Base-by-base conservation (phyloP, 2,888 invertebrate genomes). In the Octodonta nipae region DNA sequence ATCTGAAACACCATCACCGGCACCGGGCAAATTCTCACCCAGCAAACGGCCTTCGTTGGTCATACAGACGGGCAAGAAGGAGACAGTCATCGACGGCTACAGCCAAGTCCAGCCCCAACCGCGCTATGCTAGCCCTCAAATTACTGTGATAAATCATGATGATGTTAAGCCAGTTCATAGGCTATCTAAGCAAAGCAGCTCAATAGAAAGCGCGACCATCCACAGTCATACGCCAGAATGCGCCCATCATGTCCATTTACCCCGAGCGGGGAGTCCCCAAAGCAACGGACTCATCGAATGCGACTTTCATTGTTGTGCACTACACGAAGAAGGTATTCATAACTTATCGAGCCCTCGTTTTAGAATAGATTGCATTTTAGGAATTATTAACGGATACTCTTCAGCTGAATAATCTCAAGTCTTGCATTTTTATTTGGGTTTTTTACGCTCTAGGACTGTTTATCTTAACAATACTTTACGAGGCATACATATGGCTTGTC, bases 261-360 rank as follows among this genome's bases (percentile, higher is more conserved):
- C 70, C 45, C 68, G 76, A 26, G 71, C 75, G 43, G 77, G 77
- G 33, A 71, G 75, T 51, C 78, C 61, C 63, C 72, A 54, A 67
- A 73, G 55, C 44, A 67, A 71, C 56, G 65, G 71, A 55, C 58
- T 67, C 54, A 58, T 67, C 45, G 87, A 89, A 64, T 91, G 91
- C 68, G 91, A 91, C 68, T 91, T 91, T 66, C 91, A 91, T 64
- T 91, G 91, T 65, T 89, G 89, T 67, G 85, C 89, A 43, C 68
- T 91, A 51, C 91, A 91, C 71, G 88, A 89, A 63, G 89, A 87
- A 61, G 87, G 22, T 22, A 22, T n/a, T n/a, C n/a, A n/a, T n/a
- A n/a, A n/a, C n/a, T n/a, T n/a, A n/a, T n/a, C n/a, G n/a, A n/a
- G n/a, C n/a, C n/a, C n/a, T n/a, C n/a, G n/a, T n/a, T n/a, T n/a